These are phyloP conservation scores for Hycleus cichorii DNA, from an alignment of 1,140 invertebrate species.

Conservation along the genomic window DNA sequence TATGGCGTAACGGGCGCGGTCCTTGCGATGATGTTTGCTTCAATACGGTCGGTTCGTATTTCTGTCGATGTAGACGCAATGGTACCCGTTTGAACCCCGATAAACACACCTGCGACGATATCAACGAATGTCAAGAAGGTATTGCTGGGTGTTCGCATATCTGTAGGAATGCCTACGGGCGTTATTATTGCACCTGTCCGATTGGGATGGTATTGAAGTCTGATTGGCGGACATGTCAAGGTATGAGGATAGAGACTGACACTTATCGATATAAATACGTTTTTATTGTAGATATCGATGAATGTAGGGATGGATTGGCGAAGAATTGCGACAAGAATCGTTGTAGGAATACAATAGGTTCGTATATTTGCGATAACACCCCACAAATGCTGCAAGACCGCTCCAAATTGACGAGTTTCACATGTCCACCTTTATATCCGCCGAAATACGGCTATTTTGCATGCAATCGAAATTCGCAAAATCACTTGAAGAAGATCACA, in stretches of 20 bases:
- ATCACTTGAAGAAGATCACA: not conserved
- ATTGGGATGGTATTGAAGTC: slow-evolving; percentile 24
- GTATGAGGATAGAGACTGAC: not conserved
- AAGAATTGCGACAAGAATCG: not conserved
- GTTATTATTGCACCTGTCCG: slow-evolving; percentile 26
- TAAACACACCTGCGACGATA: slow-evolving; percentile 42
- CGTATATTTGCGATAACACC: slow-evolving; percentile 3
- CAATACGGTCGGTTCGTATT: slow-evolving; percentile 44
- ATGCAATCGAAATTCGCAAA: not conserved
- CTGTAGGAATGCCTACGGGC: slow-evolving; percentile 23
- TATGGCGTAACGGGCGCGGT: slow-evolving; percentile 59
- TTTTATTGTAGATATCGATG: slow-evolving; percentile 1
- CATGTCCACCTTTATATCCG: slow-evolving; percentile 4
- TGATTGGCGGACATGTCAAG: slow-evolving; percentile 26
- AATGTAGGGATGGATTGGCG: not conserved
- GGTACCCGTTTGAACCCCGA: slow-evolving; percentile 43
- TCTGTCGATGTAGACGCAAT: slow-evolving; percentile 37
- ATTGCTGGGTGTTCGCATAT: slow-evolving; percentile 23
- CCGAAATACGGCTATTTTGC: slow-evolving; percentile 4
- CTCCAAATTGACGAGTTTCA: too few species aligned
- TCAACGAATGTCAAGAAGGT: slow-evolving; percentile 26
- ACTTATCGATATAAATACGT: not conserved
- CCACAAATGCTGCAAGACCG: too few species aligned
- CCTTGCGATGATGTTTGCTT: slow-evolving; percentile 59
- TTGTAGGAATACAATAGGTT: slow-evolving; percentile 5